Conservation (phyloP, 2,888 invertebrate genomes). For the Neuroscelio doddi region DNA sequence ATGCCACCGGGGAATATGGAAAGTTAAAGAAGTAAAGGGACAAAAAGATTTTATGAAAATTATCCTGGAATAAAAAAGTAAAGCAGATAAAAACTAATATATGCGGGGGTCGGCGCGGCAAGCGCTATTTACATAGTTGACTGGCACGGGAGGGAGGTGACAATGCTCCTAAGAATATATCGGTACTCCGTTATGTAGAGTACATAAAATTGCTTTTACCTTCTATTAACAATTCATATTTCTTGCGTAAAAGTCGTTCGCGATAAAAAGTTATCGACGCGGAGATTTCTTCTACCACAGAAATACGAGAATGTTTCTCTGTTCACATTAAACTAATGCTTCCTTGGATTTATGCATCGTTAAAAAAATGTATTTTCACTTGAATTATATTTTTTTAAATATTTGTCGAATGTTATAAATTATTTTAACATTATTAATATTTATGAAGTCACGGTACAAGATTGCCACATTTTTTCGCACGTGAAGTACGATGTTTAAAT, state of each 20-base stretch:
- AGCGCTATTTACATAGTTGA: slow-evolving; percentile 61
- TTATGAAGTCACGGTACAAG: too few species aligned
- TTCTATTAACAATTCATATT: slow-evolving; percentile 71
- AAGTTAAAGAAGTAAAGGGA: slow-evolving; percentile 39
- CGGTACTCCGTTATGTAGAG: slow-evolving; percentile 65
- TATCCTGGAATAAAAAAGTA: slow-evolving; percentile 63
- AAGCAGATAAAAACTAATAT: slow-evolving; percentile 69
- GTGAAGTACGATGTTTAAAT: too few species aligned
- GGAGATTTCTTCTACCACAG: slow-evolving; percentile 52
- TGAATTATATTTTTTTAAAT: too few species aligned
- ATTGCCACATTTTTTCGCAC: too few species aligned
- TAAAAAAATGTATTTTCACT: too few species aligned
- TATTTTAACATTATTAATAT: too few species aligned
- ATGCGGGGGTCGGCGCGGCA: slow-evolving; percentile 57
- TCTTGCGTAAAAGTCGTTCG: slow-evolving; percentile 64
- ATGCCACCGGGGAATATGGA: slow-evolving; percentile 49
- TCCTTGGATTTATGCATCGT: slow-evolving; percentile 10
- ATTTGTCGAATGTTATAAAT: too few species aligned
- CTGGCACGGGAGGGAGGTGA: slow-evolving; percentile 44
- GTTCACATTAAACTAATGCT: slow-evolving; percentile 1
- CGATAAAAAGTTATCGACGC: slow-evolving; percentile 66
- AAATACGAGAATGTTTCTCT: slow-evolving; percentile 13
- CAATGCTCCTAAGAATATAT: slow-evolving; percentile 59
- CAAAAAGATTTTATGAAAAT: slow-evolving; percentile 66
- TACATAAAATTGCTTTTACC: slow-evolving; percentile 71